Percentiles rank a stretch among this genome's conserved stretches.
Evolutionary conservation across 2,888 invertebrate genomes (phyloP).

Genomic region (Neoascia interrupta): DNA sequence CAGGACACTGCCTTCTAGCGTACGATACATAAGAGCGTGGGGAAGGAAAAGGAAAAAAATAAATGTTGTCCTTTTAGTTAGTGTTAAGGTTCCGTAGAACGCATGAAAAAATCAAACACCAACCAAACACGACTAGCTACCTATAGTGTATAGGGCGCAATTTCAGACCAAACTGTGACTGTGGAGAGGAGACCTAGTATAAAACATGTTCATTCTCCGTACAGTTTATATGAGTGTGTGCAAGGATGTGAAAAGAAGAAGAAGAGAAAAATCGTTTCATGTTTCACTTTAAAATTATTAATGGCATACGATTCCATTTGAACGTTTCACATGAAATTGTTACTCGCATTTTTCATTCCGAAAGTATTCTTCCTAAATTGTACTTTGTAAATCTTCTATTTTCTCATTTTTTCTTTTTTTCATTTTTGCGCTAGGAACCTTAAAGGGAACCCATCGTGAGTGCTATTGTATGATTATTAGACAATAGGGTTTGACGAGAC

Average conservation of each 20-base stretch:
- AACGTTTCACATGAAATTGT: constrained; percentile 53
- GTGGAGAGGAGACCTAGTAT: background rate
- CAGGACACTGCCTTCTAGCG: background rate
- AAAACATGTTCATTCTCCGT: background rate
- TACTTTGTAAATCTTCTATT: background rate
- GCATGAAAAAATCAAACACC: constrained; percentile 42
- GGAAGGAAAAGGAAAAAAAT: background rate
- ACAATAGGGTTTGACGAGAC: no score
- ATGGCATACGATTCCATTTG: constrained; percentile 49
- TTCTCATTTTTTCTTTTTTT: background rate
- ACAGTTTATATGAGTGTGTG: no score
- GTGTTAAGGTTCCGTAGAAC: constrained; percentile 28
- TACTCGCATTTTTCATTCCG: constrained; percentile 44
- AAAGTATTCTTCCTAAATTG: constrained; percentile 23
- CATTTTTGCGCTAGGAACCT: no score
- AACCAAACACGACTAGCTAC: no score
- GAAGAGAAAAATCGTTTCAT: constrained; percentile 58
- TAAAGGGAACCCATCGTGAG: no score
- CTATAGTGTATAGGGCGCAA: no score
- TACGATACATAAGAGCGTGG: background rate
- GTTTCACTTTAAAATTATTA: constrained; percentile 63
- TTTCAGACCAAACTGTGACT: no score
- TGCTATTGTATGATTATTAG: no score
- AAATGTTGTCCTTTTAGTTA: constrained; percentile 25
- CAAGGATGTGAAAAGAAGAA: no score